Evolutionary conservation across 2,888 invertebrate genomes (phyloP).

Genomic region (Megamerina dolium): DNA sequence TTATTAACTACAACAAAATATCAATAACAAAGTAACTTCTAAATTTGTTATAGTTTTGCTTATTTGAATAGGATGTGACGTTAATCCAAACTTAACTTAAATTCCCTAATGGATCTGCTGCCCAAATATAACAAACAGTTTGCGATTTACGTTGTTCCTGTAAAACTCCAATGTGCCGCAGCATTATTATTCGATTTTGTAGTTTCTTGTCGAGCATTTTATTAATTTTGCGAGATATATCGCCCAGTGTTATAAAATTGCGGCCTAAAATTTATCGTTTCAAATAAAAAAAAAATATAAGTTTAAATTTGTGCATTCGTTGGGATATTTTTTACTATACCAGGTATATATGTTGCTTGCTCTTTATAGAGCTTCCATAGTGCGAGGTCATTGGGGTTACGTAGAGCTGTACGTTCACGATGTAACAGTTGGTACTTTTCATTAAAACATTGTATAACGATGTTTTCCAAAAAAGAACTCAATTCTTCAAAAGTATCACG

Average conservation of each 20-base stretch:
- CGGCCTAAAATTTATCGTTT: conserved; percentile 21
- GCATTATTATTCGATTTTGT: conserved; percentile 31
- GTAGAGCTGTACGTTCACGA: conserved; percentile 27
- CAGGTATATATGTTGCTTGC: conserved; percentile 29
- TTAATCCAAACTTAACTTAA: too few species aligned
- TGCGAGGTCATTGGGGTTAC: conserved; percentile 26
- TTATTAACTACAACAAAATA: too few species aligned
- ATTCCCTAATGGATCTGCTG: conserved; percentile 3
- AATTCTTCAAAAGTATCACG: conserved; percentile 33
- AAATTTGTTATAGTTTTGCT: too few species aligned
- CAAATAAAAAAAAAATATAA: neutral
- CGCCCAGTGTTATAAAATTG: conserved; percentile 36
- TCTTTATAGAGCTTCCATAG: conserved; percentile 34
- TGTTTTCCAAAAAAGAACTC: conserved; percentile 25
- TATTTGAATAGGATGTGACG: too few species aligned
- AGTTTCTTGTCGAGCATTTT: conserved; percentile 35
- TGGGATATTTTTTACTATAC: conserved; percentile 17
- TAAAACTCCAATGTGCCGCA: conserved; percentile 32
- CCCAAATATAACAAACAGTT: conserved; percentile 35
- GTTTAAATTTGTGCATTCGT: neutral
- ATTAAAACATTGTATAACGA: conserved; percentile 33
- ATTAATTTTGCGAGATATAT: conserved; percentile 29
- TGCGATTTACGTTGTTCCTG: conserved; percentile 31
- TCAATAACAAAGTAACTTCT: too few species aligned
- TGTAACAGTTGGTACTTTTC: conserved; percentile 35